phyloP scores from a whole-genome alignment of 2,888 invertebrate species.

The Caenorhabditis afra region DNA sequence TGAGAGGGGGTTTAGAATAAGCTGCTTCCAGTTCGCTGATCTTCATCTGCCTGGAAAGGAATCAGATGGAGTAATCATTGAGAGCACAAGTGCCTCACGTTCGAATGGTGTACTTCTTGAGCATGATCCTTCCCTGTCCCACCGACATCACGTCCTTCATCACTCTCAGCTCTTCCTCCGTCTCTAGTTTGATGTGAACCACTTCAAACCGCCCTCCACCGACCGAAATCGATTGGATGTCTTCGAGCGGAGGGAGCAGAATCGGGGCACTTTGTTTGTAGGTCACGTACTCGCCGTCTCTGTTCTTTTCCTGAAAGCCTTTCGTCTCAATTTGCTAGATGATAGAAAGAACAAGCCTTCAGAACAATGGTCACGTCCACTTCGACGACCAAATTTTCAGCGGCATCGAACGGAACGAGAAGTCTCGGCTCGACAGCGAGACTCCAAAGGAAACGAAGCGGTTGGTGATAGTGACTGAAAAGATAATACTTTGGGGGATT shows the following conservation, averaged over 20 bases:
- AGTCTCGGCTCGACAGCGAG: slow-evolving; percentile 93
- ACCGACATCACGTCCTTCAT: slow-evolving; percentile 51
- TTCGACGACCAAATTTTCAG: slow-evolving; percentile 77
- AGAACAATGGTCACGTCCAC: slow-evolving; percentile 50
- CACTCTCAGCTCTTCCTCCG: slow-evolving; percentile 50
- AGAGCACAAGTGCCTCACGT: slow-evolving; percentile 4
- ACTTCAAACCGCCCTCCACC: slow-evolving; percentile 63
- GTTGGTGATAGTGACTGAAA: slow-evolving; percentile 93
- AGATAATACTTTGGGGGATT: neutral
- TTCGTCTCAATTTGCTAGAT: slow-evolving; percentile 5
- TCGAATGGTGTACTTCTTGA: slow-evolving; percentile 25
- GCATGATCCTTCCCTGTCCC: slow-evolving; percentile 49
- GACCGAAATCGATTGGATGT: slow-evolving; percentile 52
- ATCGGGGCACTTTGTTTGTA: slow-evolving; percentile 56
- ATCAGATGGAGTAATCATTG: neutral
- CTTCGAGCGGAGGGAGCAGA: slow-evolving; percentile 68
- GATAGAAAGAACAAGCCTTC: slow-evolving; percentile 80
- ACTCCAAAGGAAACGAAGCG: slow-evolving; percentile 95
- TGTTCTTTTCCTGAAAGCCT: neutral
- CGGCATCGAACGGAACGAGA: slow-evolving; percentile 90
- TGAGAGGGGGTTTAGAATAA: neutral
- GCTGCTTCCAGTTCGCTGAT: neutral
- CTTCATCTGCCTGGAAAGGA: slow-evolving; percentile 6
- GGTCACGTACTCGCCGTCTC: neutral
- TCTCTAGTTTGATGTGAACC: slow-evolving; percentile 57